Evolutionary conservation across 2,797 vertebrate genomes (phyloP).

Genomic region (Lophura swinhoii): DNA sequence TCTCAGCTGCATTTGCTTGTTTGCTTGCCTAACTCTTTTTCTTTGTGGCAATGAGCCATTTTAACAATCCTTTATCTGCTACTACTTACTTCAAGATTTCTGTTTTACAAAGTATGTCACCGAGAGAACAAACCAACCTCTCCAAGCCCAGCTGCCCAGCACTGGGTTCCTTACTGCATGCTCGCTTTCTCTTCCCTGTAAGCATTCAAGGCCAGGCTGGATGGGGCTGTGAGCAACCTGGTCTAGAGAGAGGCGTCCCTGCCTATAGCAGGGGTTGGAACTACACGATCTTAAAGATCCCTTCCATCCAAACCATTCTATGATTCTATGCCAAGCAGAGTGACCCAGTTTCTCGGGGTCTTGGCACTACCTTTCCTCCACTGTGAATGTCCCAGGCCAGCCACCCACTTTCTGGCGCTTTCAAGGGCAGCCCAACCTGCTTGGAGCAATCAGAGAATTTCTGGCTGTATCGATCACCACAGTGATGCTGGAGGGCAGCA

Average conservation of each 20-base stretch:
- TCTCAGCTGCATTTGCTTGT: conserved; percentile 22
- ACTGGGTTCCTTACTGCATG: not conserved
- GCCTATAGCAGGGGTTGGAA: too few species aligned
- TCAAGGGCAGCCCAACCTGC: not conserved
- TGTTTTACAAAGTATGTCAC: not conserved
- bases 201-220: too few species aligned
- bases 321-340: not conserved
- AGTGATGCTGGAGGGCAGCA: not conserved
- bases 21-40: conserved; percentile 36
- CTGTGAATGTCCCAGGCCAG: not conserved
- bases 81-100: conserved; percentile 24
- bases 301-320: too few species aligned
- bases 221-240: too few species aligned
- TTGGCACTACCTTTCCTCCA: not conserved
- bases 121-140: not conserved
- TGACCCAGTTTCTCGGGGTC: not conserved
- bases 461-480: not conserved
- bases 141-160: not conserved
- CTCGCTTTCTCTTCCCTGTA: too few species aligned
- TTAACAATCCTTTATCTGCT: conserved; percentile 21
- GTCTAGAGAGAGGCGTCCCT: too few species aligned
- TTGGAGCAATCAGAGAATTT: not conserved
- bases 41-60: not conserved
- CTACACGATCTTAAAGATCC: too few species aligned
- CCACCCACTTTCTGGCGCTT: not conserved